Percentiles rank a stretch among this genome's conserved stretches.
Conservation (phyloP, 23 tunicate genomes). For the Ascidia mentula region DNA sequence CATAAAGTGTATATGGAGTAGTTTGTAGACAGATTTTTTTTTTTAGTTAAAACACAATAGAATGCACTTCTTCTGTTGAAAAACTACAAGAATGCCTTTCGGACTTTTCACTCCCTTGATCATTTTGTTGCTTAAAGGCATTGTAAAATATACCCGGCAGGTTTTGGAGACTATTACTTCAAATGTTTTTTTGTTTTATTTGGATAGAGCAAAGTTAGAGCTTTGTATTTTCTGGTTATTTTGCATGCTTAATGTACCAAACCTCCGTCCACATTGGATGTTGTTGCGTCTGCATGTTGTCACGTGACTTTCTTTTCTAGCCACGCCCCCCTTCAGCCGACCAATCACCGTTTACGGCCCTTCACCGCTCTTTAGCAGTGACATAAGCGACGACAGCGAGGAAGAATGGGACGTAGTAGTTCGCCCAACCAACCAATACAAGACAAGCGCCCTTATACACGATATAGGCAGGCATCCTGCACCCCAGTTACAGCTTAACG, state of each 20-base stretch:
- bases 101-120: no score
- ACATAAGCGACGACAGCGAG: background rate
- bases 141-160: no score
- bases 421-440: background rate
- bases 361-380: background rate
- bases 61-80: no score
- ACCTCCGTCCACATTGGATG: background rate
- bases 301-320: background rate
- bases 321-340: background rate
- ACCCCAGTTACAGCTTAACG: background rate
- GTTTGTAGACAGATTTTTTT: no score
- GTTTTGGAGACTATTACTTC: no score
- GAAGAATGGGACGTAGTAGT: constrained; percentile 40
- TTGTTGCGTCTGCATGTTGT: constrained; percentile 24
- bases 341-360: background rate
- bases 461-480: background rate
- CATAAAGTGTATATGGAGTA: no score
- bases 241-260: background rate
- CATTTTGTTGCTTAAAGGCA: no score
- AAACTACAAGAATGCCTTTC: no score
- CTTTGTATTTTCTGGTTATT: no score
- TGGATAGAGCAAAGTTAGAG: no score
- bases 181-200: no score
- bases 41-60: no score
- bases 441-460: background rate